These are phyloP conservation scores for Pyralis farinalis DNA, from an alignment of 2,888 invertebrate genomes.

Conservation along the genomic window DNA sequence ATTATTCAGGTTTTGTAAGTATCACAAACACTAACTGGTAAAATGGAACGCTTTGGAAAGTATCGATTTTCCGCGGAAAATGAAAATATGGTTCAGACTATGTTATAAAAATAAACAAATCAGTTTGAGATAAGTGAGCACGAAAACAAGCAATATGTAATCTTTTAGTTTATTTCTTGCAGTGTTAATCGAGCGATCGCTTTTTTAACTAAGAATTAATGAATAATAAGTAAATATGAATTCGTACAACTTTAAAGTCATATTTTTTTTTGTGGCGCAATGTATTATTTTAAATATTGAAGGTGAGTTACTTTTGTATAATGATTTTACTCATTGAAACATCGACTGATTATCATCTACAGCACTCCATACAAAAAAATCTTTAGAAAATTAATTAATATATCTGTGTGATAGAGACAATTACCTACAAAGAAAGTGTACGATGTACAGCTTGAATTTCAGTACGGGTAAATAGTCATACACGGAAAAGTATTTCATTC, in stretches of 20 bases:
- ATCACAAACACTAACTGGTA: conserved; percentile 10
- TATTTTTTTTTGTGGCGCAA: conserved; percentile 29
- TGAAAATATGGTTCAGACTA: conserved; percentile 24
- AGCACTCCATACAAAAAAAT: too few species aligned
- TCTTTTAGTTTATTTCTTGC: too few species aligned
- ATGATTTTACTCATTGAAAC: too few species aligned
- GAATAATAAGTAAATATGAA: conserved; percentile 22
- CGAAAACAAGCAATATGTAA: too few species aligned
- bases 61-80: conserved; percentile 48
- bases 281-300: conserved; percentile 30
- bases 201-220: neutral
- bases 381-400: too few species aligned
- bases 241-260: conserved; percentile 27
- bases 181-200: neutral
- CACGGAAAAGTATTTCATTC: too few species aligned
- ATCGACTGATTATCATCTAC: too few species aligned
- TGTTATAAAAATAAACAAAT: conserved; percentile 15
- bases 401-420: too few species aligned
- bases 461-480: too few species aligned
- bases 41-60: conserved; percentile 27
- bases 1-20: neutral
- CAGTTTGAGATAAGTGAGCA: too few species aligned
- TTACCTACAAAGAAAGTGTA: too few species aligned
- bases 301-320: conserved; percentile 28
- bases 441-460: too few species aligned